Conservation (phyloP, 2,113 vertebrate species). For the Hystrix cristata region DNA sequence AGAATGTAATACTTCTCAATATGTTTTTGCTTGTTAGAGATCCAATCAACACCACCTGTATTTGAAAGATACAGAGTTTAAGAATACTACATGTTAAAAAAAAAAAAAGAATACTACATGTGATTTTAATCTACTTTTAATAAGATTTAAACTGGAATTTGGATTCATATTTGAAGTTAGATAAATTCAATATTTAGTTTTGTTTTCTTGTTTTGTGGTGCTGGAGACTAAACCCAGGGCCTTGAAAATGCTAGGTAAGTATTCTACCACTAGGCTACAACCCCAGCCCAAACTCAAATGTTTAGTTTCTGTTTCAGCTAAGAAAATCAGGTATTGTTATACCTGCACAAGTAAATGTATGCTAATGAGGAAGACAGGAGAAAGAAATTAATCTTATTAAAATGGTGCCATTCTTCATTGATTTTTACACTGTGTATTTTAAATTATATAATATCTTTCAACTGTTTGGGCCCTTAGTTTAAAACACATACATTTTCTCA, state of each 20-base stretch:
- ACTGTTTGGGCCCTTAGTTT: conserved; percentile 20
- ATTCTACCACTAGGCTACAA: neutral
- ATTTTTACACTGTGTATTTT: conserved; percentile 6
- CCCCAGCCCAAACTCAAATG: neutral
- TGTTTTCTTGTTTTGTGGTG: neutral
- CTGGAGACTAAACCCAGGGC: neutral
- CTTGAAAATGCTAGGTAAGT: neutral
- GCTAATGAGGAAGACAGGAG: neutral
- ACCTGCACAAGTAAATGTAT: conserved; percentile 34
- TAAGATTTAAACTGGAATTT: conserved; percentile 54
- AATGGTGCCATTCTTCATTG: conserved; percentile 34
- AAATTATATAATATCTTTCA: neutral
- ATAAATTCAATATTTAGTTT: conserved; percentile 22
- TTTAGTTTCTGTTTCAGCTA: conserved; percentile 48
- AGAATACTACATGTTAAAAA: neutral
- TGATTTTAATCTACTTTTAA: neutral
- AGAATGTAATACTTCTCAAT: conserved; percentile 51
- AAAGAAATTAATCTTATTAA: conserved; percentile 50
- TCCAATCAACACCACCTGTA: neutral
- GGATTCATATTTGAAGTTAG: conserved; percentile 36
- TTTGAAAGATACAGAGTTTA: conserved; percentile 16
- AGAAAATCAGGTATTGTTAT: conserved; percentile 46
- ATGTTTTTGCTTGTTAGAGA: conserved; percentile 12
- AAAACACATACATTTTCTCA: conserved; percentile 20
- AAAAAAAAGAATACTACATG: neutral